Evolutionary conservation across 1,140 invertebrate species (phyloP).

Genomic region (Trichonephila inaurata): DNA sequence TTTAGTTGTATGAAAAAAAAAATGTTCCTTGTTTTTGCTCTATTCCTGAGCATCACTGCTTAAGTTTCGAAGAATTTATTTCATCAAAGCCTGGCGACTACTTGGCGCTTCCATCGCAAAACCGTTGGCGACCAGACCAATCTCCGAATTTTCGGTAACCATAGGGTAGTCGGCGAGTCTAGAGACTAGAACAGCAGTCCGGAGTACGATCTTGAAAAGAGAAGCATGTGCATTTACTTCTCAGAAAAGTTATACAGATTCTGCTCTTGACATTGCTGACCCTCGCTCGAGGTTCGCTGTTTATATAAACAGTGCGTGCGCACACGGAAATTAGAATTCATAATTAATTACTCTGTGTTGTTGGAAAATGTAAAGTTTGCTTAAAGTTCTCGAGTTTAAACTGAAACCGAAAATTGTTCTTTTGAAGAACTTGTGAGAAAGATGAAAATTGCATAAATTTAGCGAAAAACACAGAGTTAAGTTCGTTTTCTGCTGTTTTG

Average conservation of each 20-base stretch:
- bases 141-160: slow-evolving; percentile 31
- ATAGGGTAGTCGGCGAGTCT: slow-evolving; percentile 66
- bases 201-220: background rate
- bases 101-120: background rate
- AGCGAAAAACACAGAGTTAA: background rate
- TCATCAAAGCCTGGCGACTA: slow-evolving; percentile 1
- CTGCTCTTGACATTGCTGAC: background rate
- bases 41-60: too few species aligned
- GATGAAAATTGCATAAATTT: slow-evolving; percentile 4
- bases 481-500: background rate
- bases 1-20: too few species aligned
- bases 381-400: background rate
- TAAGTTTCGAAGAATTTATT: too few species aligned
- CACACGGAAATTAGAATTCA: background rate
- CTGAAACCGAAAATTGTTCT: background rate
- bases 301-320: slow-evolving; percentile 23
- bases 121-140: slow-evolving; percentile 20
- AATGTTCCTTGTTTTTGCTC: too few species aligned
- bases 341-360: background rate
- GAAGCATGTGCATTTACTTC: slow-evolving; percentile 34
- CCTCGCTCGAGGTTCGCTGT: background rate
- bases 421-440: background rate
- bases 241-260: background rate
- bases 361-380: background rate
- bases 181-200: slow-evolving; percentile 62